Percentiles rank a stretch among this genome's conserved stretches.
Conservation (phyloP, 2,888 invertebrate genomes). For the Phortica okadai region DNA sequence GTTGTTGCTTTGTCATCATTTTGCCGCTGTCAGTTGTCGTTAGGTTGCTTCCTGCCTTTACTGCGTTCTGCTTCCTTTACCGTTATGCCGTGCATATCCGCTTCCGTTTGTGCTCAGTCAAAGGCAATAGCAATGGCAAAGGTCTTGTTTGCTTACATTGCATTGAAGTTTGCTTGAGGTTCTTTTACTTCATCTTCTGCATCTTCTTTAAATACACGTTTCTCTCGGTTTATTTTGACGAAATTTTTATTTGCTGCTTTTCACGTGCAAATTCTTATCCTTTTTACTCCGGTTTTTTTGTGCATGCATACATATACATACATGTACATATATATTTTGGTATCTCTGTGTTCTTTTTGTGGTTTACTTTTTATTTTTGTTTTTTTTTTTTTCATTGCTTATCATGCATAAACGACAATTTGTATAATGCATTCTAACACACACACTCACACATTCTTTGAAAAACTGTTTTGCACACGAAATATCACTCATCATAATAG, state of each 20-base stretch:
- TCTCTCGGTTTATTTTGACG: too few species aligned
- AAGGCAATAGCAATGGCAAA: neutral
- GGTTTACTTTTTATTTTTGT: neutral
- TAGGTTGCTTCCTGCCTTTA: neutral
- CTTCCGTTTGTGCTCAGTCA: neutral
- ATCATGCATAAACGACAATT: conserved; percentile 6
- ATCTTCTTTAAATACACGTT: too few species aligned
- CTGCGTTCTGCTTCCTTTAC: neutral
- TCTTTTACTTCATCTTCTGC: neutral
- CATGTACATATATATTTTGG: neutral
- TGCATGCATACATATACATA: neutral
- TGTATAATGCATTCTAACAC: conserved; percentile 1
- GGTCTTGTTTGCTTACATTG: neutral
- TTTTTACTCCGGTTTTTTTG: neutral
- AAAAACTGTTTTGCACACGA: neutral
- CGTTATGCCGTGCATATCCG: neutral
- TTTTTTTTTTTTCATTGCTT: neutral
- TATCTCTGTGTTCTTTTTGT: neutral
- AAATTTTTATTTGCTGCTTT: too few species aligned
- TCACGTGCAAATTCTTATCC: too few species aligned
- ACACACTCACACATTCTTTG: neutral
- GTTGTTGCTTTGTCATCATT: neutral
- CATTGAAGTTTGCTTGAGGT: neutral
- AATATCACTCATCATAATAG: too few species aligned
- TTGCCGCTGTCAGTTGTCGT: conserved; percentile 13